These are phyloP conservation scores for Hippasteria phrygiana DNA, from an alignment of 53 echinoderm and acorn worm genomes.

Conservation along the genomic window DNA sequence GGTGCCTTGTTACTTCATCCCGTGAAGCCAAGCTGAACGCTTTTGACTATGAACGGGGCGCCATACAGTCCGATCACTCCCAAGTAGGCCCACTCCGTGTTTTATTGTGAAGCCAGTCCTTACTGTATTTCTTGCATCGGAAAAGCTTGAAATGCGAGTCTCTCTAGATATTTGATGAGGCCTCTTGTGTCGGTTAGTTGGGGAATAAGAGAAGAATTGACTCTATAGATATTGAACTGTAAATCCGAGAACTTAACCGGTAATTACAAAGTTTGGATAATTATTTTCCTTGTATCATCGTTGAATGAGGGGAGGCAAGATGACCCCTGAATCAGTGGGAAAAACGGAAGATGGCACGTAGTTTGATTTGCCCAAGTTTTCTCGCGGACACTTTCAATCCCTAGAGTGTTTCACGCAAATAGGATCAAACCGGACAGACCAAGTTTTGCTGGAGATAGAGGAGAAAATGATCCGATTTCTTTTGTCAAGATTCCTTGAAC, in stretches of 20 bases:
- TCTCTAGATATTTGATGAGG: not conserved
- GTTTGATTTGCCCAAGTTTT: not conserved
- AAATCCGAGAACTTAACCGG: conserved; percentile 13
- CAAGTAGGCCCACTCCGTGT: no score
- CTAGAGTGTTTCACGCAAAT: not conserved
- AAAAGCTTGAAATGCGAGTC: not conserved
- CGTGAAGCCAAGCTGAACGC: not conserved
- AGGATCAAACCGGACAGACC: not conserved
- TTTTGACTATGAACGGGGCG: not conserved
- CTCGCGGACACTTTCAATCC: not conserved
- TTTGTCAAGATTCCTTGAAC: no score
- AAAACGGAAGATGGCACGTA: conserved; percentile 5
- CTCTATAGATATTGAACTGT: not conserved
- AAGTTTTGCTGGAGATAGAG: not conserved
- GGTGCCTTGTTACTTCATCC: conserved; percentile 10
- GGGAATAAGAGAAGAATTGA: not conserved
- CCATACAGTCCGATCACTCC: conserved; percentile 5
- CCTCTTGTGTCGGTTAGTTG: not conserved
- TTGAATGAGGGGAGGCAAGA: not conserved
- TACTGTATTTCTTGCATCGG: no score
- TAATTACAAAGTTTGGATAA: conserved; percentile 25
- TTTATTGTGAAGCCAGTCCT: no score
- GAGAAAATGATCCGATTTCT: not conserved
- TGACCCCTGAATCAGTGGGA: not conserved
- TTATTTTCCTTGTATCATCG: not conserved